A percentile compares a stretch with the other conserved stretches of the same genome.
phyloP scores from a whole-genome alignment of 2,888 invertebrate genomes.

The Fissipunctia ypsillon region DNA sequence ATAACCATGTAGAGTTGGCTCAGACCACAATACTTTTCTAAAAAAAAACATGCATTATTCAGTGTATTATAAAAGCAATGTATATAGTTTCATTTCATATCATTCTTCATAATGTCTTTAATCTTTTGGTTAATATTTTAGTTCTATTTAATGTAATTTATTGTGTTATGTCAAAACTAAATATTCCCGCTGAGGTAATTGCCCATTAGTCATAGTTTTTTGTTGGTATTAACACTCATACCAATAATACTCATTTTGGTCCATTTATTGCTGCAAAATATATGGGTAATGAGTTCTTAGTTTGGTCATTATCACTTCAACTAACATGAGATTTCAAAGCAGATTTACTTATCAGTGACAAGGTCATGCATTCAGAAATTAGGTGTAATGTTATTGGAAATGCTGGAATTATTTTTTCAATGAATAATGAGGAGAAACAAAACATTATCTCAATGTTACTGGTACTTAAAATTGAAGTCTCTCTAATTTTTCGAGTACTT shows the following conservation, averaged over 20 bases:
- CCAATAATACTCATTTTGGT: not conserved
- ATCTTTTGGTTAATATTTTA: not conserved
- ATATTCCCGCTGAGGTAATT: not conserved
- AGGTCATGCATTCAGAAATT: no score
- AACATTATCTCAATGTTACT: no score
- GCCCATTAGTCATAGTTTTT: constrained; percentile 12
- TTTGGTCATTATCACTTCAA: no score
- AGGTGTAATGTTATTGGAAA: no score
- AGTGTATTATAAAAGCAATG: not conserved
- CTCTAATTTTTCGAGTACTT: no score
- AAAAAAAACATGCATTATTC: constrained; percentile 6
- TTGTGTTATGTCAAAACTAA: not conserved
- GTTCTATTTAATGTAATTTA: not conserved
- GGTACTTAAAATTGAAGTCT: no score
- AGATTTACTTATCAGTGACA: no score
- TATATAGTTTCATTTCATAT: not conserved
- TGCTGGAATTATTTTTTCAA: no score
- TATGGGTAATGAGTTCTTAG: no score
- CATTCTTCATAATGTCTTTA: not conserved
- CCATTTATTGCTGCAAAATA: no score
- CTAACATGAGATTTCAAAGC: no score
- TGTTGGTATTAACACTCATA: not conserved
- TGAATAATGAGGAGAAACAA: no score
- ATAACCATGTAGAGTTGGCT: constrained; percentile 20
- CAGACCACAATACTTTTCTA: not conserved